These are phyloP conservation scores for Subacronicta megacephala DNA, from an alignment of 2,888 invertebrate species.

Conservation along the genomic window DNA sequence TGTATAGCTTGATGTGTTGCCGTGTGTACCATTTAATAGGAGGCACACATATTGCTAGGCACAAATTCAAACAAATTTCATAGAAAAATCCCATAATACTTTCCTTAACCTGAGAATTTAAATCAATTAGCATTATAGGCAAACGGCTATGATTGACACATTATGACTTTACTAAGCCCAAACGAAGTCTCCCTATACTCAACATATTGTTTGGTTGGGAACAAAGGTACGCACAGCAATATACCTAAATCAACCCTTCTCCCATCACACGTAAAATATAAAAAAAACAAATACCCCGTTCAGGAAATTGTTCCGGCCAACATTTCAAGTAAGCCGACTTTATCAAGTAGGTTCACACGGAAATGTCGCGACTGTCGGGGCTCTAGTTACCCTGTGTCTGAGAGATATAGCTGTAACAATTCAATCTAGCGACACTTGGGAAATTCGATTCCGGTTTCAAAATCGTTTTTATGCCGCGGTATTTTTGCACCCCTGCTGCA, in stretches of 20 bases:
- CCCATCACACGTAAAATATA: constrained; percentile 16
- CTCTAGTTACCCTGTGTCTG: constrained; percentile 59
- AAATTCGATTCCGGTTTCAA: constrained; percentile 64
- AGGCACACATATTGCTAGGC: too few species aligned
- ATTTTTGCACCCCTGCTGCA: constrained; percentile 52
- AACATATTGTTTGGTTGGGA: too few species aligned
- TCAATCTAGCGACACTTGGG: constrained; percentile 63
- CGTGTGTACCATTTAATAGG: too few species aligned
- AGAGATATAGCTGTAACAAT: constrained; percentile 67
- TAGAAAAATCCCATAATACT: too few species aligned
- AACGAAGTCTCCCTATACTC: too few species aligned
- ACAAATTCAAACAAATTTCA: too few species aligned
- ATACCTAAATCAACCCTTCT: not conserved
- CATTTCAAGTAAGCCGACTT: constrained; percentile 48
- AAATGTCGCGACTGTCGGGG: constrained; percentile 44
- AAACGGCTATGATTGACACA: too few species aligned
- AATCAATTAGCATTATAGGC: too few species aligned
- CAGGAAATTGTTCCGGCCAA: constrained; percentile 26
- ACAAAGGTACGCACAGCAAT: not conserved
- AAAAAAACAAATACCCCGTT: constrained; percentile 10
- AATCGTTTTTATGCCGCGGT: constrained; percentile 53
- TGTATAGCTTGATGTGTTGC: too few species aligned
- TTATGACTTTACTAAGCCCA: too few species aligned
- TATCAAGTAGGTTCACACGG: constrained; percentile 59
- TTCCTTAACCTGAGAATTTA: too few species aligned